Evolutionary conservation across 2,113 vertebrate genomes (phyloP).

Genomic region (Cyanoramphus novaezelandiae): DNA sequence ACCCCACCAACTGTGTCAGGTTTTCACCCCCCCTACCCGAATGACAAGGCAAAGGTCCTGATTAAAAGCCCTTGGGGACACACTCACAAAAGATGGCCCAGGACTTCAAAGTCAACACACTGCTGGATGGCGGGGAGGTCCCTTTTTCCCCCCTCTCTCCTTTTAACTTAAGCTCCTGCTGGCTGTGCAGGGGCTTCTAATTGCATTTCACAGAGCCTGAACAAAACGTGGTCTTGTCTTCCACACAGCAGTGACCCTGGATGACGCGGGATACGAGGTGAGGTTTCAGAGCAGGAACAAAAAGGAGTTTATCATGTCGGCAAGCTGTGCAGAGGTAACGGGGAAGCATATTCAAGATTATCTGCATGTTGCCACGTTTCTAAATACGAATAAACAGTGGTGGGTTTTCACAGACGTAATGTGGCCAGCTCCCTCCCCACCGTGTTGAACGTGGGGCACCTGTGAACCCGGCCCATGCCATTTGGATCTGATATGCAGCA

Average conservation of each 20-base stretch:
- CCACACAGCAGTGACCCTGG: slow-evolving; percentile 50
- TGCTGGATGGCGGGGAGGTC: slow-evolving; percentile 79
- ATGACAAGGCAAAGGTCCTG: slow-evolving; percentile 76
- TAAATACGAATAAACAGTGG: rapidly evolving
- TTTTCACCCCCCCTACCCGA: background rate
- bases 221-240: slow-evolving; percentile 77
- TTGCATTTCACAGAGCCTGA: slow-evolving; percentile 78
- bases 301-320: slow-evolving; percentile 12
- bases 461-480: rapidly evolving
- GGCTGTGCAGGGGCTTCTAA: slow-evolving; percentile 75
- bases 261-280: background rate
- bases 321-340: background rate
- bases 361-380: background rate
- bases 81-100: slow-evolving; percentile 72
- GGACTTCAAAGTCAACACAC: slow-evolving; percentile 81
- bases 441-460: rapidly evolving
- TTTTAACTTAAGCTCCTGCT: slow-evolving; percentile 65
- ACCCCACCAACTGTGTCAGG: slow-evolving; percentile 57
- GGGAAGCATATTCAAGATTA: background rate
- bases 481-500: rapidly evolving
- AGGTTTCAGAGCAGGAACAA: slow-evolving; percentile 41
- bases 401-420: rapidly evolving
- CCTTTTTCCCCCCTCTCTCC: slow-evolving; percentile 27
- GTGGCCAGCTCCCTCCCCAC: rapidly evolving
- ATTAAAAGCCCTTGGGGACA: slow-evolving; percentile 77